Conservation (phyloP, 2,888 invertebrate genomes). For the Agrilus mali region DNA sequence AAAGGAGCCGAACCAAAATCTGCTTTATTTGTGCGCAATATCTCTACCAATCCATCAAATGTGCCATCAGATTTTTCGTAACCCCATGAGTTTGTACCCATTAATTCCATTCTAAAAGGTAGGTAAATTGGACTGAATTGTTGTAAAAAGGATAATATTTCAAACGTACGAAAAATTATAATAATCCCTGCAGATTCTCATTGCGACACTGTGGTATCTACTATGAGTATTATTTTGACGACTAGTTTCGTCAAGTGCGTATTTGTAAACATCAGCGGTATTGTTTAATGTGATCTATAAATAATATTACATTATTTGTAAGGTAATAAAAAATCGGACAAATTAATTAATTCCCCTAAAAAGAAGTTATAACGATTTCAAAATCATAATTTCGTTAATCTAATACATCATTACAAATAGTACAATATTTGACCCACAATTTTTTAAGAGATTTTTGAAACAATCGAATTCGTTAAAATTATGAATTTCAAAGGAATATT, state of each 20-base stretch:
- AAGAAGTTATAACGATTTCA: too few species aligned
- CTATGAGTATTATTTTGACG: slow-evolving; percentile 48
- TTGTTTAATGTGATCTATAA: slow-evolving; percentile 31
- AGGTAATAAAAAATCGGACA: not conserved
- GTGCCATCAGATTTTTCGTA: slow-evolving; percentile 44
- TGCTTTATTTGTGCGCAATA: slow-evolving; percentile 40
- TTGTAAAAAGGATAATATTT: not conserved
- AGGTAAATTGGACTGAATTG: not conserved
- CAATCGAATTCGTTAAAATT: too few species aligned
- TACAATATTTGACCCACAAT: too few species aligned
- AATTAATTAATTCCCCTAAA: too few species aligned
- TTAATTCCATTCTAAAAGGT: slow-evolving; percentile 33
- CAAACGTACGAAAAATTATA: slow-evolving; percentile 51
- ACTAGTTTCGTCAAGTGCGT: slow-evolving; percentile 38
- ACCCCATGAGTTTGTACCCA: slow-evolving; percentile 48
- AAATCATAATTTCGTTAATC: too few species aligned
- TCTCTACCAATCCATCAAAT: slow-evolving; percentile 52
- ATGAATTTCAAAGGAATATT: too few species aligned
- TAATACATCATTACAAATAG: too few species aligned
- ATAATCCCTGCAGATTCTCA: slow-evolving; percentile 47
- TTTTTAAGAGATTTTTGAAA: too few species aligned
- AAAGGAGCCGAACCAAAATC: slow-evolving; percentile 58
- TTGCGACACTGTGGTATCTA: slow-evolving; percentile 47
- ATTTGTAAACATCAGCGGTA: slow-evolving; percentile 34
- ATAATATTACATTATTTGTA: slow-evolving; percentile 20